Evolutionary conservation across 1,140 invertebrate genomes (phyloP), one percentile per base, ranked within the genome.

Genomic region (Microplitis mediator): DNA sequence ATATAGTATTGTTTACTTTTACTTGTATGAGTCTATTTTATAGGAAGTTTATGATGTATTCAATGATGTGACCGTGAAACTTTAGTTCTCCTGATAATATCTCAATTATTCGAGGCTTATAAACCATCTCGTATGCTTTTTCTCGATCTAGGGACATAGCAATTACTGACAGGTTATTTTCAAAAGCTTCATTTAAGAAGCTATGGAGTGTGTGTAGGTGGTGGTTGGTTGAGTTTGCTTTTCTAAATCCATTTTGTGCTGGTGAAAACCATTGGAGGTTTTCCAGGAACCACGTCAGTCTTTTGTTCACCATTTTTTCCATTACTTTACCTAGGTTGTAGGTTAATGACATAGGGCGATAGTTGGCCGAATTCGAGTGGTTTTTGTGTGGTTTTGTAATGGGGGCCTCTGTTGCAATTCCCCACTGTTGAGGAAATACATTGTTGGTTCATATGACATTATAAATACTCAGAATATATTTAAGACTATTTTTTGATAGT

Each of bases 301-400:
- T 36, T 3, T 11, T 45, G 13, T 75, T 56, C 0, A 83, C 64
- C 1, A 80, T 65, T 70, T 76, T 81, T 77, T 85, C 82, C 11
- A 78, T 64, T 4, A 85, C 2, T 73, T 85, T 86, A 2, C 67
- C 70, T 13, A 82, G 35, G 4, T 61, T 72, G n/a, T 75, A 73
- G 13, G 83, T 73, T 0, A 86, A 74, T 23, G 78, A 81, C 5
- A 85, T 85, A 0, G 83, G 82, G 8, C 80, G 70, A 68, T 85
- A 83, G 34, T 73, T 80, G 16, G n/a, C 16, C 4, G 79, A 77
- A 9, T 56, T 23, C 4, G 32, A 73, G 51, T 62, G 63, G 14
- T 78, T 36, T 72, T 86, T 85, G 35, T 72, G 74, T 9, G 75
- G 77, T 76, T 86, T 85, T 0, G 65, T 73, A 1, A 86, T 76